Conservation (phyloP, 2,113 vertebrate species). For the Xenopus laevis region DNA sequence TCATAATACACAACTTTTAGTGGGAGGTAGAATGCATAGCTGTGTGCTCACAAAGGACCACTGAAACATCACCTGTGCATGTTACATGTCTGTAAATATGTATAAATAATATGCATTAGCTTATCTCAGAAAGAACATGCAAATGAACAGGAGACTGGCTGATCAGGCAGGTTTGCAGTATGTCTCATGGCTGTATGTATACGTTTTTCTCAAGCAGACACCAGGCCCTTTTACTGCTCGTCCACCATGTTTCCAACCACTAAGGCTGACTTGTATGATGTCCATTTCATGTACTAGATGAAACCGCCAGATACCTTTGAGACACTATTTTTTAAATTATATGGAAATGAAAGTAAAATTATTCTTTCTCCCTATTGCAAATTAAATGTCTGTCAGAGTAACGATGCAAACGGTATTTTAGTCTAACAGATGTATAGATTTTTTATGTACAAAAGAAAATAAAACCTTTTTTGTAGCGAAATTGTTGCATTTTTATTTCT, state of each 20-base stretch:
- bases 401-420: slow-evolving; percentile 78
- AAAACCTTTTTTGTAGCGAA: slow-evolving; percentile 67
- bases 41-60: background rate
- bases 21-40: background rate
- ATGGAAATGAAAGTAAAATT: slow-evolving; percentile 49
- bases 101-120: background rate
- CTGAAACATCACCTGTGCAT: background rate
- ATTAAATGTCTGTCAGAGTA: slow-evolving; percentile 71
- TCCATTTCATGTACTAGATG: slow-evolving; percentile 50
- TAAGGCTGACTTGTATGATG: slow-evolving; percentile 5
- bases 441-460: slow-evolving; percentile 62
- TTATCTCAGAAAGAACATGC: too few species aligned
- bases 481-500: slow-evolving; percentile 15
- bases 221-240: background rate
- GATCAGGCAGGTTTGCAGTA: too few species aligned
- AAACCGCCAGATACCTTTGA: slow-evolving; percentile 44
- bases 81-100: background rate
- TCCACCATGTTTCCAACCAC: background rate
- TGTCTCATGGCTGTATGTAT: too few species aligned
- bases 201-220: background rate
- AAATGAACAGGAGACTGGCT: too few species aligned
- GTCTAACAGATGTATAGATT: slow-evolving; percentile 77
- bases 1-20: background rate
- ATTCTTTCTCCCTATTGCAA: slow-evolving; percentile 65
- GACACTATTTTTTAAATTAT: background rate